Evolutionary conservation across 2,888 invertebrate genomes (phyloP), one percentile per base, ranked within the genome.

Genomic region (Acanthosepion esculentum): DNA sequence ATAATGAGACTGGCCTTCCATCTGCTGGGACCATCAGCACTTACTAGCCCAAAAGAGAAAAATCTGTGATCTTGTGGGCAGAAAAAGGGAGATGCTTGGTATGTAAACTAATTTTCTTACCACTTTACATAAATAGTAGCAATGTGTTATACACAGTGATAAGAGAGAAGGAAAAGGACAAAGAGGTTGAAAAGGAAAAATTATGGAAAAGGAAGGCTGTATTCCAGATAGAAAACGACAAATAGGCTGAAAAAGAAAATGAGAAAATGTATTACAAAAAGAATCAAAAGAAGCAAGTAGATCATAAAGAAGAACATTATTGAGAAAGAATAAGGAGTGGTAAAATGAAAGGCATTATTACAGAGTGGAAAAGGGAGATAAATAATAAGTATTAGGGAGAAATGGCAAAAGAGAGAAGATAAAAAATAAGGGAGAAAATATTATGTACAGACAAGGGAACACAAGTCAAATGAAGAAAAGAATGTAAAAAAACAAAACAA

Each of bases 1-100:
- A 78, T 78, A 78, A 78, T 78, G 78, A 78, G 78, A 78, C 78
- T 78, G 78, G 78, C 78, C 78, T 78, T 78, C 78, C 78, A 78
- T 78, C 78, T 78, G 78, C 78, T 78, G 78, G 78, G 78, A 78
- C 78, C 78, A 78, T 78, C 78, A 78, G 78, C 78, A 78, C 78
- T 78, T 78, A 33, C 78, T 78, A 78, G 78, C 78, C 78, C 15
- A 78, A n/a, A n/a, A 33, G 33, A 78, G 33, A 33, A 78, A 41
- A 78, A 78, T n/a, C 78, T 78, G 78, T 78, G 78, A 78, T 78
- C 78, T 78, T 78, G 33, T 78, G 78, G n/a, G 78, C 78, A 78
- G 78, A 78, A 78, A 78, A 78, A 78, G 3, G 33, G 33, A 78
- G 33, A 78, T 12, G n/a, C n/a, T 18, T 78, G 78, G 78, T 78